A percentile compares a stretch with the other conserved stretches of the same genome.
These are phyloP conservation scores for Phylloscopus whistleri DNA, from an alignment of 2,113 vertebrate genomes.

Conservation along the genomic window DNA sequence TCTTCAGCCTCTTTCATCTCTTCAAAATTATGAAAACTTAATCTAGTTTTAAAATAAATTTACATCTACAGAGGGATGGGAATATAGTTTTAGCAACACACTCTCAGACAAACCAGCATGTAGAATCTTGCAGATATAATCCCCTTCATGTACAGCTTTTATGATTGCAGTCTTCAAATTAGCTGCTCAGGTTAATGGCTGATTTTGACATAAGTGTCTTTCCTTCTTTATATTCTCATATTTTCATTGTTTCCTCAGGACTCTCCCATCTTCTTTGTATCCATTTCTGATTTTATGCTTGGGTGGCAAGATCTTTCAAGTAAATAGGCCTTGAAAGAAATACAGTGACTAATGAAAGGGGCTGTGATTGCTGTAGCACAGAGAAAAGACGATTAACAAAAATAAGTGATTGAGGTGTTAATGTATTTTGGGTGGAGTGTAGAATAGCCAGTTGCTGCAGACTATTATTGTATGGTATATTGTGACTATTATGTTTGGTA, in stretches of 20 bases:
- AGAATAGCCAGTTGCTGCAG: neutral
- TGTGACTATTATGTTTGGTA: neutral
- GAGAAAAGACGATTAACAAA: neutral
- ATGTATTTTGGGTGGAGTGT: neutral
- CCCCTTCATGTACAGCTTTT: neutral
- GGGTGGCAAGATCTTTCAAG: neutral
- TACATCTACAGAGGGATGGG: neutral
- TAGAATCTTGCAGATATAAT: neutral
- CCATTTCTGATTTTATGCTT: neutral
- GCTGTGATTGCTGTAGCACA: neutral
- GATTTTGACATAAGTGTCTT: neutral
- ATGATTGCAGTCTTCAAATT: neutral
- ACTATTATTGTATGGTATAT: neutral
- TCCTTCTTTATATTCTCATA: neutral
- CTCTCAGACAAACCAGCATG: neutral
- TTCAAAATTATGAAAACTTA: neutral
- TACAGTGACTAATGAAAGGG: neutral
- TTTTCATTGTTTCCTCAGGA: neutral
- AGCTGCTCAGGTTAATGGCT: neutral
- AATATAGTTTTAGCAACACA: neutral
- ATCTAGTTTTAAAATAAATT: neutral
- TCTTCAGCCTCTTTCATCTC: neutral
- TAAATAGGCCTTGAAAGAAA: neutral
- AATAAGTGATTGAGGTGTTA: neutral
- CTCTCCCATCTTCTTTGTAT: neutral